phyloP scores from a whole-genome alignment of 2,888 invertebrate genomes.

The Cheilosia pagana region DNA sequence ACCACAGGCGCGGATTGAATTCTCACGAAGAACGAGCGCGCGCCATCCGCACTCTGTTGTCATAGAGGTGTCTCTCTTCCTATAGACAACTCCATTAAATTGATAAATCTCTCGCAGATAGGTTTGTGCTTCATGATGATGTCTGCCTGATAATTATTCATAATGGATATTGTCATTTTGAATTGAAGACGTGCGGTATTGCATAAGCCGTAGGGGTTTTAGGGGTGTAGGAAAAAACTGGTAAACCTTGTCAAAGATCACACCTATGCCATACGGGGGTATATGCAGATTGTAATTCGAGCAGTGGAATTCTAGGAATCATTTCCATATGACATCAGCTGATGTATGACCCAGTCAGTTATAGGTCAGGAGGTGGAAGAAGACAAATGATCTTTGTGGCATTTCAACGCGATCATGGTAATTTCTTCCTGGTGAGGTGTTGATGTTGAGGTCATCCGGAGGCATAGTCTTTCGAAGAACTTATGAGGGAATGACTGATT shows the following conservation, averaged over 20 bases:
- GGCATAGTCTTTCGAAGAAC: slow-evolving; percentile 3
- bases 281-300: slow-evolving; percentile 28
- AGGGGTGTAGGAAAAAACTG: neutral
- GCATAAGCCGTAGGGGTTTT: slow-evolving; percentile 17
- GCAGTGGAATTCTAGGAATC: slow-evolving; percentile 5
- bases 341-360: slow-evolving; percentile 27
- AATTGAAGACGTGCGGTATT: slow-evolving; percentile 13
- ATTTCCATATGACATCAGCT: slow-evolving; percentile 22
- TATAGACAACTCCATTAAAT: slow-evolving; percentile 56
- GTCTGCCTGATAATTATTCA: slow-evolving; percentile 43
- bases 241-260: slow-evolving; percentile 20
- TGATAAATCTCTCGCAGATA: slow-evolving; percentile 49
- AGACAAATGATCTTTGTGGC: slow-evolving; percentile 2
- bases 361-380: slow-evolving; percentile 31
- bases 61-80: slow-evolving; percentile 16
- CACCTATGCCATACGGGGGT: neutral
- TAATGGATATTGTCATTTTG: slow-evolving; percentile 43
- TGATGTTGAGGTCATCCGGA: slow-evolving; percentile 5
- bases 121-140: slow-evolving; percentile 28
- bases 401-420: slow-evolving; percentile 16
- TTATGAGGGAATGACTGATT: too few species aligned
- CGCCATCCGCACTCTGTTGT: neutral
- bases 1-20: slow-evolving; percentile 22
- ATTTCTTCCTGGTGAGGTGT: neutral
- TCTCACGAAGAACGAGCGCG: slow-evolving; percentile 17